Percentiles rank a stretch among this genome's conserved stretches.
Conservation (phyloP, 2,797 vertebrate species). For the Hozukius guyotensis region DNA sequence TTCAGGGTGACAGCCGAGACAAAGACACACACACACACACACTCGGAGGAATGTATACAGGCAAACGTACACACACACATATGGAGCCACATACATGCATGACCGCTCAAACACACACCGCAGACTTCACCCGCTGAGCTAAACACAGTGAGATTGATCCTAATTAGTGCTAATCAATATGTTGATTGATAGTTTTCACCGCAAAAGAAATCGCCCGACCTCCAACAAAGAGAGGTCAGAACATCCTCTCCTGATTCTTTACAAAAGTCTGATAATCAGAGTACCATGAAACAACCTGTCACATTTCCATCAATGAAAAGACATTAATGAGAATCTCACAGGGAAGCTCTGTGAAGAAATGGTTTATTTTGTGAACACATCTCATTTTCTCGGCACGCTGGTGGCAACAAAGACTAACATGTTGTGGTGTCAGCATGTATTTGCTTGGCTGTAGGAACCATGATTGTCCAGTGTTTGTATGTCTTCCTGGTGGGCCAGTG, state of each 20-base stretch:
- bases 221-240: conserved; percentile 42
- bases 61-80: conserved; percentile 15
- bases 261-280: not conserved
- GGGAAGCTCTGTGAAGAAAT: not conserved
- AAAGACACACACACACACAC: conserved; percentile 79
- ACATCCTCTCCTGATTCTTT: conserved; percentile 6
- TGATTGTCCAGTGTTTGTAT: not conserved
- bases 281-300: not conserved
- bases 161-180: conserved; percentile 81
- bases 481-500: not conserved
- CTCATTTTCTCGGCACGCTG: not conserved
- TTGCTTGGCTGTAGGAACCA: not conserved
- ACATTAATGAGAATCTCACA: not conserved
- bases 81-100: conserved; percentile 50
- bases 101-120: conserved; percentile 55
- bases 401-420: not conserved
- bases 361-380: not conserved
- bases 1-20: conserved; percentile 94
- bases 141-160: conserved; percentile 70
- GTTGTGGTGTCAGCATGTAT: not conserved
- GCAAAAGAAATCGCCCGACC: conserved; percentile 33
- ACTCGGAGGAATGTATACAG: conserved; percentile 12
- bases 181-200: conserved; percentile 75
- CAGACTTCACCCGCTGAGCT: conserved; percentile 63
- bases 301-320: not conserved